phyloP scores from a whole-genome alignment of 2,113 vertebrate species.

The Ctenomys sociabilis region DNA sequence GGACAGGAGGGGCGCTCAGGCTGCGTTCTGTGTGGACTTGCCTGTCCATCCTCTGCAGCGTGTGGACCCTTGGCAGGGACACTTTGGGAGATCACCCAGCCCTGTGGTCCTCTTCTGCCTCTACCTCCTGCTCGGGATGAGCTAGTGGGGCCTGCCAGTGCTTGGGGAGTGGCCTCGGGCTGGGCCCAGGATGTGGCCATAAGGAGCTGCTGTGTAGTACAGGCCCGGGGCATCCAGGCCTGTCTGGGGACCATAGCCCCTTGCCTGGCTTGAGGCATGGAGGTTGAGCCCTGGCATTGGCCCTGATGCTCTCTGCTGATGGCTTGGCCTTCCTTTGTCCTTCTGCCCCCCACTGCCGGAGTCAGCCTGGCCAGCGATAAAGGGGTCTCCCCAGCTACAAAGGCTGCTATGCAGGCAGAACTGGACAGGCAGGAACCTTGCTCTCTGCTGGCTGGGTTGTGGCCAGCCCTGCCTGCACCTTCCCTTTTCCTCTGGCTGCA shows the following conservation, averaged over 20 bases:
- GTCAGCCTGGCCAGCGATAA: neutral
- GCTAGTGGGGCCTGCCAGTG: rapidly evolving
- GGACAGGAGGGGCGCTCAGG: constrained; percentile 56
- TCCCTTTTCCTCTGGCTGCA: constrained; percentile 27
- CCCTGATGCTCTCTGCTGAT: neutral
- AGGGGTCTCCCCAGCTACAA: neutral
- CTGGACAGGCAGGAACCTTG: neutral
- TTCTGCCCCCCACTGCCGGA: neutral
- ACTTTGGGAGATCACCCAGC: neutral
- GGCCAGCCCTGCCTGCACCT: neutral
- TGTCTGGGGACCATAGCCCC: rapidly evolving
- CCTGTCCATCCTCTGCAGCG: neutral
- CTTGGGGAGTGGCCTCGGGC: neutral
- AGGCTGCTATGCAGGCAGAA: neutral
- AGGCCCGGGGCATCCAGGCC: too few relatives aligned
- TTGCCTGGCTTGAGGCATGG: neutral
- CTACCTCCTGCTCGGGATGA: too few relatives aligned
- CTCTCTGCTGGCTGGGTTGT: neutral
- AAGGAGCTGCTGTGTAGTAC: too few relatives aligned
- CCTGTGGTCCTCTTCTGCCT: neutral
- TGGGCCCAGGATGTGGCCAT: neutral
- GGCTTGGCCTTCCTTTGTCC: too few relatives aligned
- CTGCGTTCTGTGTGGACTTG: rapidly evolving
- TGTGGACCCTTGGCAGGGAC: rapidly evolving
- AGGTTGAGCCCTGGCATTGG: neutral